These are phyloP conservation scores for Acleris literana DNA, from an alignment of 2,888 invertebrate species.

Conservation along the genomic window DNA sequence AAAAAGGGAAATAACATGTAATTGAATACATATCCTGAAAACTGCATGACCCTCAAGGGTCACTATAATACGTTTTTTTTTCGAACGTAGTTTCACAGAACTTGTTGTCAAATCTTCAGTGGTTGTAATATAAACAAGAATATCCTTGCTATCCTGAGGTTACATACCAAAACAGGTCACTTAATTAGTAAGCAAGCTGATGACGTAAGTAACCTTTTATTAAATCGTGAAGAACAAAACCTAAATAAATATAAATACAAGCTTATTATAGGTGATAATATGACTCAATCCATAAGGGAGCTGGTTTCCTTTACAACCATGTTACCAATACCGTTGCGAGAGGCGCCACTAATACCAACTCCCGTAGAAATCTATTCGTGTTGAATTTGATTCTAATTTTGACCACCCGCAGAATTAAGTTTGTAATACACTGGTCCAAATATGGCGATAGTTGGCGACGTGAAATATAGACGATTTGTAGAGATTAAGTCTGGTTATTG, in stretches of 20 bases:
- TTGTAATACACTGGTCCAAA: constrained; percentile 19
- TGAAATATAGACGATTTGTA: constrained; percentile 37
- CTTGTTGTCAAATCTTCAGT: too few species aligned
- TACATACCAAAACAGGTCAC: too few species aligned
- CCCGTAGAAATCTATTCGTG: not conserved
- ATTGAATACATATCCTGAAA: too few species aligned
- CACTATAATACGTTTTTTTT: too few species aligned
- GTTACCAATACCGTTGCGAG: constrained; percentile 2
- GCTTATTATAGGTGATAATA: constrained; percentile 24
- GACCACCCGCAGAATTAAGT: not conserved
- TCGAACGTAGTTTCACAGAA: too few species aligned
- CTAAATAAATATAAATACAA: constrained; percentile 33
- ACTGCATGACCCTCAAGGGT: too few species aligned
- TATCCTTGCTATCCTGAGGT: too few species aligned
- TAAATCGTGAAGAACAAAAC: constrained; percentile 10
- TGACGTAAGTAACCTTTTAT: constrained; percentile 5
- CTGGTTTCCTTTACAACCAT: constrained; percentile 18
- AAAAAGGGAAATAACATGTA: too few species aligned
- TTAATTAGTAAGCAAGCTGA: not conserved
- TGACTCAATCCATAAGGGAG: constrained; percentile 33
- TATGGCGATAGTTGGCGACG: constrained; percentile 27
- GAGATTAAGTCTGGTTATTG: constrained; percentile 30
- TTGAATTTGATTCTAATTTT: not conserved
- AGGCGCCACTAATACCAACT: not conserved
- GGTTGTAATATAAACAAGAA: too few species aligned